Evolutionary conservation across 1,140 invertebrate species (phyloP).

Genomic region (Medauroidea extradentata): DNA sequence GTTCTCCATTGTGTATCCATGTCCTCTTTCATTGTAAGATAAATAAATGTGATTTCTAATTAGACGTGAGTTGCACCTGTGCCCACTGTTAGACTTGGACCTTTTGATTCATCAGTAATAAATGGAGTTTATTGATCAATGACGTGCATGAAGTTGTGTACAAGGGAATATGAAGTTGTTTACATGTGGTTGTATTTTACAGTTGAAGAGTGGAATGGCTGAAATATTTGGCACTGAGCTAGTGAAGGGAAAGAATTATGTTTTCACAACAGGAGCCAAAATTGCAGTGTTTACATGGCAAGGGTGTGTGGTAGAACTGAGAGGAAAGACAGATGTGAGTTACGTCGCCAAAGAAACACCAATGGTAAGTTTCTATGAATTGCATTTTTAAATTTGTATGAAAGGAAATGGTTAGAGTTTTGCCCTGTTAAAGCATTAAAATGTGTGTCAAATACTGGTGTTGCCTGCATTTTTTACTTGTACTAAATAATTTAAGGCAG

Average conservation of each 20-base stretch:
- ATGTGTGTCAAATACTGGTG: too few species aligned
- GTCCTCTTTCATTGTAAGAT: too few species aligned
- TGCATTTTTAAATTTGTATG: too few species aligned
- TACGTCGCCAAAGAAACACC: conserved; percentile 95
- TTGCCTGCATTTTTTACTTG: too few species aligned
- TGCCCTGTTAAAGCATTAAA: too few species aligned
- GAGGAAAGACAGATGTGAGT: conserved; percentile 85
- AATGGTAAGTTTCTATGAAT: conserved; percentile 66
- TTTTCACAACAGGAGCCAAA: conserved; percentile 86
- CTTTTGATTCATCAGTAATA: not conserved
- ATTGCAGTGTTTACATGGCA: conserved; percentile 96
- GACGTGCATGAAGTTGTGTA: conserved; percentile 6
- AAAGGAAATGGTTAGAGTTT: too few species aligned
- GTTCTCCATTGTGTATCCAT: too few species aligned
- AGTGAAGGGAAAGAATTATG: conserved; percentile 88
- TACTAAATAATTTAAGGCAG: too few species aligned
- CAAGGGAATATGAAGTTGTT: too few species aligned
- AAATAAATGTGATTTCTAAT: too few species aligned
- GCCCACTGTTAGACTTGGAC: too few species aligned
- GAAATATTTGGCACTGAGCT: conserved; percentile 98
- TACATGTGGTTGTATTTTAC: conserved; percentile 26
- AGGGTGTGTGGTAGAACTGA: conserved; percentile 79
- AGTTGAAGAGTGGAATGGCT: conserved; percentile 82
- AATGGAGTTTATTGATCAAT: conserved; percentile 3
- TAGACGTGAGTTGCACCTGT: too few species aligned